phyloP scores from a whole-genome alignment of 2,888 invertebrate genomes.

The Caenorhabditis sp. region DNA sequence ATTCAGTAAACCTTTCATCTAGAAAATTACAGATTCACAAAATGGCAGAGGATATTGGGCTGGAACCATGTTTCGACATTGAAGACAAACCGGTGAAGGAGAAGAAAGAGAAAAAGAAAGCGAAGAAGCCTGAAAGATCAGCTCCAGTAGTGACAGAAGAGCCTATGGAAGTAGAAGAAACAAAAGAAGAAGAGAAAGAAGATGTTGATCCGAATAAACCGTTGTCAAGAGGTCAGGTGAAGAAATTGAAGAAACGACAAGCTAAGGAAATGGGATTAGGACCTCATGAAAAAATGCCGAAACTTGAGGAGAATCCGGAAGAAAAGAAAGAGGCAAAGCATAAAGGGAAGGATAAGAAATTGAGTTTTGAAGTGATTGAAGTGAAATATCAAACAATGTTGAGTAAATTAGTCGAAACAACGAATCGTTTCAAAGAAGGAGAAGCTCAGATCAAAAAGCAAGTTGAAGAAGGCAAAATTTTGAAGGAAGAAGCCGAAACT shows the following conservation, averaged over 20 bases:
- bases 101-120: conserved; percentile 38
- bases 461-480: conserved; percentile 36
- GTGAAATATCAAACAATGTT: conserved; percentile 23
- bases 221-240: conserved; percentile 26
- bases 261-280: conserved; percentile 15
- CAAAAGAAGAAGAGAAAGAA: not conserved
- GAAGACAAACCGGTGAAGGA: conserved; percentile 33
- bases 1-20: no score
- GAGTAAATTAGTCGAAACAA: conserved; percentile 28
- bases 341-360: conserved; percentile 24
- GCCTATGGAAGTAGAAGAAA: not conserved
- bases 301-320: conserved; percentile 1
- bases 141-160: conserved; percentile 4
- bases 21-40: conserved; percentile 3
- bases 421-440: conserved; percentile 33
- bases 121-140: conserved; percentile 22
- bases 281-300: not conserved
- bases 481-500: conserved; percentile 23
- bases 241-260: conserved; percentile 20
- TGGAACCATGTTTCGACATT: conserved; percentile 46
- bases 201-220: conserved; percentile 13
- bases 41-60: conserved; percentile 50
- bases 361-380: conserved; percentile 39
- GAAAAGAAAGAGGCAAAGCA: conserved; percentile 14
- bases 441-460: conserved; percentile 38